Base-by-base conservation (phyloP, 2,113 vertebrate species). In the Bujurquina vittata region DNA sequence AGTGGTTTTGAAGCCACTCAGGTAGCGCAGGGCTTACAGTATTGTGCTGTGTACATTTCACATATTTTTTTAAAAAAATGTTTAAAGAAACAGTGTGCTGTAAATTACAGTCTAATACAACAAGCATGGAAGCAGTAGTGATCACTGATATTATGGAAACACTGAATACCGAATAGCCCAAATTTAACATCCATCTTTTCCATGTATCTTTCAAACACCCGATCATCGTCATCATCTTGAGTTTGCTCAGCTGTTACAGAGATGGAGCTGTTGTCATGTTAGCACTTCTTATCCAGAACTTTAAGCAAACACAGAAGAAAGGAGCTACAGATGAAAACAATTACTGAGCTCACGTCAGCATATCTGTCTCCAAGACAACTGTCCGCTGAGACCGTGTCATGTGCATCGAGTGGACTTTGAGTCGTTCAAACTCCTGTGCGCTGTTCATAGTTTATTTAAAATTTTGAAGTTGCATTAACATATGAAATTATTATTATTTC, bases 391-490 rank as follows among this genome's bases (percentile, higher is more conserved):
- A 52, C 20, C 40, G 20, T 4, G 43, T 72, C 65, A 20, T 52
- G 23, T 29, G 63, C 49, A 40, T 69, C 15, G 3, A 67, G 40
- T 46, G 63, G 63, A 67, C 63, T 67, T 46, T 67, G 63, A 46
- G 22, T 67, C 26, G 43, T 67, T 26, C 0, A 67, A 67, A 46
- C 1, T 22, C 40, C 1, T 67, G 9, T 26, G 10, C 37, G 14
- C 46, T 43, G 40, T 43, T 43, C 9, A 43, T 3, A 12, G 3
- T 43, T 0, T 46, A 26, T 49, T 46, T 67, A 0, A 0, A 67
- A 67, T 49, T 69, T 26, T 46, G 22, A 67, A 29, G 63, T 46
- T 46, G 3, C 22, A 46, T 26, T 37, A 67, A 67, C 62, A 46
- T 67, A 22, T 26, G 37, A 15, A 5, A 46, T 46, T 67, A 67